Base-by-base conservation (phyloP, 1,140 invertebrate species). In the Procambarus clarkii region DNA sequence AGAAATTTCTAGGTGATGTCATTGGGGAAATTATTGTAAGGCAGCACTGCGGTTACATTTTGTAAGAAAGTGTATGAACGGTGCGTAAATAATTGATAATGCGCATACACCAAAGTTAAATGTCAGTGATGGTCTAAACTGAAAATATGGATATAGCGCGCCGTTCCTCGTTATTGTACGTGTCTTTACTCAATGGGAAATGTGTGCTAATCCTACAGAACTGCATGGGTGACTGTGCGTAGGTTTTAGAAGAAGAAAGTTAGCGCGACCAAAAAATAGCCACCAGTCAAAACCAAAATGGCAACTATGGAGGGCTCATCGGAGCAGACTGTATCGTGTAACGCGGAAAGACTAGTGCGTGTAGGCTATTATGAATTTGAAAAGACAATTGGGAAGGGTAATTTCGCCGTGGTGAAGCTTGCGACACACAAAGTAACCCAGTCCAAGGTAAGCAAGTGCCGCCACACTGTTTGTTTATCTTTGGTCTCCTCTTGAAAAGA, bases 321-420 rank as follows among this genome's bases (percentile, higher is more conserved):
- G 58, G 84, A 91, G 69, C 92, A 92, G 77, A 83, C 92, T 82
- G 84, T 76, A 21, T 92, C 92, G 44, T 92, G 92, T 91, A 92
- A 77, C 88, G 86, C 89, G n/a, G 92, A 88, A 78, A 92, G 85
- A 91, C 54, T 91, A 90, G 88, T 91, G 74, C 87, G 92, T 54
- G 91, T 93, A 85, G 92, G 92, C 9, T 93, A 93, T 91, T 93
- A 93, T 92, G 90, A 92, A 83, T 79, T 93, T 71, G 92, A 93
- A 91, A 92, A 92, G 77, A 92, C 92, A 46, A 92, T 99, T 94
- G 98, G 99, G 93, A 99, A 99, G 95, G 99, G 99, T 91, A 99
- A 99, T 96, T 99, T 99, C 96, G 98, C 99, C 90, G 98, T 99
- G 94, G 99, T 99, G 93, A 99, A 99, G 96, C 96, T 99, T 95